Base-by-base conservation (phyloP, 2,113 vertebrate genomes). In the Cyphomyrus plagiostoma region DNA sequence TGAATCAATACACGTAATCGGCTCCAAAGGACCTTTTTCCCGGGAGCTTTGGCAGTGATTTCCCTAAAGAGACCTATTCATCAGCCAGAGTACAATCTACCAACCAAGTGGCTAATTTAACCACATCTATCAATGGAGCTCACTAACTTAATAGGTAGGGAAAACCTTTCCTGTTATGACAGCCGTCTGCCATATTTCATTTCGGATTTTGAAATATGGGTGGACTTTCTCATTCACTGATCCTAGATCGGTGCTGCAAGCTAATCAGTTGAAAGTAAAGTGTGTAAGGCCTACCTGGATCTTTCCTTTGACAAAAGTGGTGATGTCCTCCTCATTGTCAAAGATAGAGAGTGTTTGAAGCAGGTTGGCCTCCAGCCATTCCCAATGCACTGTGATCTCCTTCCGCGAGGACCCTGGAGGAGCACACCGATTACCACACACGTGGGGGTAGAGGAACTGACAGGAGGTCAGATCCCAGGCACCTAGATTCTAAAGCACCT, bases 301-400 rank as follows among this genome's bases (percentile, higher is more conserved):
- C 93, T 99, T 99, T 92, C 98, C 98, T 94, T 98, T 99, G 94
- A 99, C 97, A 19, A 99, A 99, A 70, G 98, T 99, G 88, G 97
- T 97, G 94, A 99, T 96, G 52, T 99, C 98, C 88, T 99, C 97
- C 62, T 99, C 98, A 2, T 95, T 99, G 90, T 99, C 98, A 56
- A 99, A 99, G 92, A 99, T 98, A 89, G 98, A 97, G 10, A 99
- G 96, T 0, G 98, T 99, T 95, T 99, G 98, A 15, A 99, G 96
- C 89, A 99, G 94, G 92, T 99, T 99, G 89, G 95, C 94, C 93
- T 99, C 98, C 92, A 99, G 96, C 98, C 98, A 99, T 52, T 99
- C 98, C 98, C 98, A 99, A 92, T 99, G 98, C 90, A 96, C 95
- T 0, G 98, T 99, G 93, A 99, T 99, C 95, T 99, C 98, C 92